These are phyloP conservation scores for Echinops telfairi DNA, from an alignment of 2,113 vertebrate species.

Conservation along the genomic window DNA sequence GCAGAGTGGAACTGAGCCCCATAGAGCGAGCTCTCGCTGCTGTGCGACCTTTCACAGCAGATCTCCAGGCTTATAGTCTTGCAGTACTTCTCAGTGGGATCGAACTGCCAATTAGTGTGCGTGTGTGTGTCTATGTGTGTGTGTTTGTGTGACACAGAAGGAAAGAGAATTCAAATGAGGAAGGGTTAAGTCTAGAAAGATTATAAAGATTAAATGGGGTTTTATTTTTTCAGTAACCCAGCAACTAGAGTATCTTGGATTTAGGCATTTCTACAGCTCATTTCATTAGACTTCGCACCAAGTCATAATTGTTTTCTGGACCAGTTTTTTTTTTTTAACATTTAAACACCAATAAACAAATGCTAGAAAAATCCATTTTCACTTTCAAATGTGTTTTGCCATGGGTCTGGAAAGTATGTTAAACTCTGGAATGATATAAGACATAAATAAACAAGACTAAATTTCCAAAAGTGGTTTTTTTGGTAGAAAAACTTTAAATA, in stretches of 20 bases:
- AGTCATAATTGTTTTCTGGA: background rate
- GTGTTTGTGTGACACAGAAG: background rate
- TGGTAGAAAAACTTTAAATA: constrained; percentile 15
- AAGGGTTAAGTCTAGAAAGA: background rate
- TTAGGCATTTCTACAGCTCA: constrained; percentile 34
- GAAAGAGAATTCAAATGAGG: background rate
- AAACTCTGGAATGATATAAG: constrained; percentile 46
- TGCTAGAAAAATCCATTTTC: constrained; percentile 5
- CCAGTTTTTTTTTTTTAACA: constrained; percentile 61
- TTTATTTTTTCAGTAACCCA: constrained; percentile 22
- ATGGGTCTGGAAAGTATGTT: constrained; percentile 56
- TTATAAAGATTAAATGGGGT: constrained; percentile 3
- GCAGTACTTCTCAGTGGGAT: background rate
- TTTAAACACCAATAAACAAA: constrained; percentile 59
- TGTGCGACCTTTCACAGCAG: background rate
- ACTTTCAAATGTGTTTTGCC: constrained; percentile 48
- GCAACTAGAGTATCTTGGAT: constrained; percentile 1
- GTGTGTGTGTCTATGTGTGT: background rate
- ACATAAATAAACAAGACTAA: background rate
- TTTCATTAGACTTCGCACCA: constrained; percentile 26
- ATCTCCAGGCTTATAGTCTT: background rate
- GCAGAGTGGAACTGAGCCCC: background rate
- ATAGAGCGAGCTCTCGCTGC: background rate
- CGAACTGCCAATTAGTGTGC: background rate
- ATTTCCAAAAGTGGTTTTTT: constrained; percentile 11